Evolutionary conservation across 2,888 invertebrate genomes (phyloP), one percentile per base, ranked within the genome.

Genomic region (Eupithecia subumbrata): DNA sequence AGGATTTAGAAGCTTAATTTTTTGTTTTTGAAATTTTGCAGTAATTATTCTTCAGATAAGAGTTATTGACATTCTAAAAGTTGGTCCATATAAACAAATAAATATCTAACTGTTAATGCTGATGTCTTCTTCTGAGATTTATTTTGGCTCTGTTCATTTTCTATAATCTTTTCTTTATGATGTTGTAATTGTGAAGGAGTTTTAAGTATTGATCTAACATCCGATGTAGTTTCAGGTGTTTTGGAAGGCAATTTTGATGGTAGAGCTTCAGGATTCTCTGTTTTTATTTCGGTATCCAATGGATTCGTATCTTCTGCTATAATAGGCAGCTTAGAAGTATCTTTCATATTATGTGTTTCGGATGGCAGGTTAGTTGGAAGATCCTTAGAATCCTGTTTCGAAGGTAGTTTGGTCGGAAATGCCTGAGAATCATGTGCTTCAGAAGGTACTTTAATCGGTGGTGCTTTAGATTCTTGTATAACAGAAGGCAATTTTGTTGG

Each of bases 41-140:
- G 5, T 37, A 0, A 37, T 37, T 37, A 2, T 37, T 37, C 43
- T 12, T 43, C 43, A 11, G 12, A 12, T 14, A 43, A 4, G 43
- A 43, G 18, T 48, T 8, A 48, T 5, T n/a, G 18, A n/a, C 48
- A 4, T n/a, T 48, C 18, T 0, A 45, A 7, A 18, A 18, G 18
- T 48, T 5, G 16, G 18, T 18, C n/a, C 40, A 40, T 14, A 22
- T 12, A 22, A 11, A 12, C 11, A 73, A 45, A 63, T 69, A 34
- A n/a, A 71, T 56, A 45, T 8, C 72, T 77, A 71, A 77, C 77
- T 25, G 73, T 77, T 16, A 77, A 73, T n/a, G 75, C 69, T 3
- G 77, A 76, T 0, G 75, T 71, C 34, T 77, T 68, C 12, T 79
- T 77, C 12, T 75, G 68, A 40, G 71, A 7, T 34, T 75, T 72